Evolutionary conservation across 2,888 invertebrate genomes (phyloP).

Genomic region (Asteroscopus sphinx): DNA sequence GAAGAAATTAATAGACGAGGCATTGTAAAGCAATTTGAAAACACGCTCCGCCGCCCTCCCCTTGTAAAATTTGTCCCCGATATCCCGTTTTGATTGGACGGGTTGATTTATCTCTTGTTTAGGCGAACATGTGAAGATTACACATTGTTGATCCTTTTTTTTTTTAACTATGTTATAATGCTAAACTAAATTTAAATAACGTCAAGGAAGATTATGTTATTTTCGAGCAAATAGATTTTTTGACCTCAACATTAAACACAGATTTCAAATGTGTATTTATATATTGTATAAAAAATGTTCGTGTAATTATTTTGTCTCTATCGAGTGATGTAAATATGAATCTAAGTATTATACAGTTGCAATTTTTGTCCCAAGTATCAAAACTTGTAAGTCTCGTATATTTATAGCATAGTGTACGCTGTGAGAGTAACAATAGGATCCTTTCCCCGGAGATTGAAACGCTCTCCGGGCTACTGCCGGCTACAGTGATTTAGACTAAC

Average conservation of each 20-base stretch:
- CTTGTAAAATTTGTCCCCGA: slow-evolving; percentile 85
- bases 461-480: slow-evolving; percentile 75
- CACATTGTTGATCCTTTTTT: slow-evolving; percentile 75
- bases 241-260: too few relatives aligned
- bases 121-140: slow-evolving; percentile 68
- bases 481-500: slow-evolving; percentile 85
- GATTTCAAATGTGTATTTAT: too few relatives aligned
- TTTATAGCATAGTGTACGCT: slow-evolving; percentile 51
- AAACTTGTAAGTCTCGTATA: slow-evolving; percentile 59
- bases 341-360: not conserved
- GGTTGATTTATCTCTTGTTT: slow-evolving; percentile 88
- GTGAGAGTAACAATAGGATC: slow-evolving; percentile 71
- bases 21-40: slow-evolving; percentile 87
- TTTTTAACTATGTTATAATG: slow-evolving; percentile 21
- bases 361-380: slow-evolving; percentile 66
- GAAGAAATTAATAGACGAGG: slow-evolving; percentile 81
- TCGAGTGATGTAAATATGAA: too few relatives aligned
- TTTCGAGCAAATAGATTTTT: too few relatives aligned
- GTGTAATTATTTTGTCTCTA: too few relatives aligned
- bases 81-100: slow-evolving; percentile 88
- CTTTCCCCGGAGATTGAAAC: slow-evolving; percentile 80
- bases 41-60: slow-evolving; percentile 83
- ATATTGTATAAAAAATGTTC: too few relatives aligned
- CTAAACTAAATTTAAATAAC: too few relatives aligned
- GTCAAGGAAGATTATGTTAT: too few relatives aligned